Evolutionary conservation across 2,888 invertebrate species (phyloP).

Genomic region (Hyppa rectilinea): DNA sequence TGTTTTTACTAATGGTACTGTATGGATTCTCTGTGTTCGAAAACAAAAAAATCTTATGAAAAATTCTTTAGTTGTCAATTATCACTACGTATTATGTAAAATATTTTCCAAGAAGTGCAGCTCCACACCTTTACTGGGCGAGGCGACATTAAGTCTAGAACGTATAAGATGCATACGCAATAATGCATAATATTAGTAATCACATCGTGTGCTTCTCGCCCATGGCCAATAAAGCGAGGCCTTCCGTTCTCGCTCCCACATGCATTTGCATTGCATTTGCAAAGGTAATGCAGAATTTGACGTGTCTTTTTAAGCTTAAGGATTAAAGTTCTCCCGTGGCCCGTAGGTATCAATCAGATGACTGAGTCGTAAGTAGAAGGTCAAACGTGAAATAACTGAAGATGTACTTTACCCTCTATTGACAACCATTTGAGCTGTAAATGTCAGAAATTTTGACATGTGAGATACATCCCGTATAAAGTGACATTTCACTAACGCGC

Average conservation of each 20-base stretch:
- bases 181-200: constrained; percentile 18
- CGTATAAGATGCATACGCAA: background rate
- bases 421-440: background rate
- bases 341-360: background rate
- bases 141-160: background rate
- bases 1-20: background rate
- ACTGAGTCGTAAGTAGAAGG: background rate
- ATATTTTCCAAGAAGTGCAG: background rate
- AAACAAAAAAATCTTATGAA: background rate
- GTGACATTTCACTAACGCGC: background rate
- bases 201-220: background rate
- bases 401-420: background rate
- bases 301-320: background rate
- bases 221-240: background rate
- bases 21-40: background rate
- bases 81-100: background rate
- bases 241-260: constrained; percentile 19
- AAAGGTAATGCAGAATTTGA: background rate
- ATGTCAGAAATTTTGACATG: background rate
- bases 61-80: background rate
- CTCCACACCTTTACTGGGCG: background rate
- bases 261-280: too few relatives aligned
- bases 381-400: background rate
- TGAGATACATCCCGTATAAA: background rate
- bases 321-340: background rate